These are phyloP conservation scores for Grapholita molesta DNA, from an alignment of 1,140 invertebrate species.

Conservation along the genomic window DNA sequence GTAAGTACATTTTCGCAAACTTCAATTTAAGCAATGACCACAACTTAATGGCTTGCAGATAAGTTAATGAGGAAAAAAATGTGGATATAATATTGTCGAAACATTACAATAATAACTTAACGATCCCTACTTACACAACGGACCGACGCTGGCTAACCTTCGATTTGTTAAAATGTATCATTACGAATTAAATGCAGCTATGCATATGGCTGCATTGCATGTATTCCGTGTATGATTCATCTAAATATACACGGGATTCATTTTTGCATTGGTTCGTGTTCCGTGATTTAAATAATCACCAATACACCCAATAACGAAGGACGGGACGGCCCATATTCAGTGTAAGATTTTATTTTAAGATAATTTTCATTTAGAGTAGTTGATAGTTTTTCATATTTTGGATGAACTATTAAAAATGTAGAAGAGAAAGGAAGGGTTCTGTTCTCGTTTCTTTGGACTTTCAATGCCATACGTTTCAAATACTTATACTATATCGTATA, in stretches of 20 bases:
- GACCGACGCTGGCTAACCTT: neutral
- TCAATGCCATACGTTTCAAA: too few relatives aligned
- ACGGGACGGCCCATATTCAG: too few relatives aligned
- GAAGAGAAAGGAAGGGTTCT: too few relatives aligned
- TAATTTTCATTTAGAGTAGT: too few relatives aligned
- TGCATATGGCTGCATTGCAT: neutral
- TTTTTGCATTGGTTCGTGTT: neutral
- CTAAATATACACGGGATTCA: neutral
- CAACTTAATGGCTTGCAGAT: conserved; percentile 5
- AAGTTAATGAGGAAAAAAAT: conserved; percentile 5
- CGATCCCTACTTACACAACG: neutral
- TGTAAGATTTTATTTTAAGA: too few relatives aligned
- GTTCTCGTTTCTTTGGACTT: too few relatives aligned
- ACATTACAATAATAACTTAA: conserved; percentile 3
- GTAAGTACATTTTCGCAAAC: conserved; percentile 9
- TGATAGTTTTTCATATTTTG: too few relatives aligned
- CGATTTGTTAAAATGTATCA: neutral
- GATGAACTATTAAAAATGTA: too few relatives aligned
- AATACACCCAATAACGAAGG: too few relatives aligned
- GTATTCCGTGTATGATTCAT: neutral
- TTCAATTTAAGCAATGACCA: conserved; percentile 16
- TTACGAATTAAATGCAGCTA: neutral
- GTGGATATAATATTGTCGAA: neutral
- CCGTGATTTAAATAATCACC: too few relatives aligned
- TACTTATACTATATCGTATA: too few relatives aligned